Base-by-base conservation (phyloP, 64 coral and sea anemone species). In the Stylophora pistillata region DNA sequence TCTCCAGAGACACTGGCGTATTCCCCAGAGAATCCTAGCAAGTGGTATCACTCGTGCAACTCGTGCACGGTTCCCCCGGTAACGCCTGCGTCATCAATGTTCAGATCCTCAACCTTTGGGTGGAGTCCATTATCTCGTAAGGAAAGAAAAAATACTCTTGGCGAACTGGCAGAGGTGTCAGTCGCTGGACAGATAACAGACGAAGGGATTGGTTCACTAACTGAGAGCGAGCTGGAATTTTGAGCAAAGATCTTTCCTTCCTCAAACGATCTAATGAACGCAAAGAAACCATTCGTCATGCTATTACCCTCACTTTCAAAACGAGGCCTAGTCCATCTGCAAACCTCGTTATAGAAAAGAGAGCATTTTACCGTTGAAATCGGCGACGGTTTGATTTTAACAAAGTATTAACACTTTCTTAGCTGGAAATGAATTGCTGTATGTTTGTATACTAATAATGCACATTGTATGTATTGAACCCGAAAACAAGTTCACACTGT, bases 121-220 rank as follows among this genome's bases (percentile, higher is more conserved):
- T 26, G 53, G 53, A 78, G 21, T 57, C 75, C 23, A 16, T 29
- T 78, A 13, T 52, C 20, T 53, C 56, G 28, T 26, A 56, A 55
- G 23, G 75, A 78, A 17, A 55, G 53, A 56, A 20, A 21, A 28
- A 78, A 55, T 21, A 55, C 47, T 57, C 75, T 78, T 2, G 23
- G 26, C 14, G 75, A 78, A 56, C 15, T 78, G 52, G 12, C 75
- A 3, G 53, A 78, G n/a, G 23, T 78, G 53, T 56, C 75, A 26
- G 15, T 16, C 56, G 75, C 28, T 56, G 10, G 21, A 55, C 47
- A 29, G 23, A 78, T 17, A 20, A 78, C 75, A 9, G 75, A 78
- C 34, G 75, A 78, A 13, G 75, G 75, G n/a, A 78, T 57, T 56
- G 4, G 18, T 13, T 78, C 75, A 55, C 75, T 52, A 21, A 78